Percentiles rank a stretch among this genome's conserved stretches.
Evolutionary conservation across 1,140 invertebrate species (phyloP).

Genomic region (Anthonomus grandis): DNA sequence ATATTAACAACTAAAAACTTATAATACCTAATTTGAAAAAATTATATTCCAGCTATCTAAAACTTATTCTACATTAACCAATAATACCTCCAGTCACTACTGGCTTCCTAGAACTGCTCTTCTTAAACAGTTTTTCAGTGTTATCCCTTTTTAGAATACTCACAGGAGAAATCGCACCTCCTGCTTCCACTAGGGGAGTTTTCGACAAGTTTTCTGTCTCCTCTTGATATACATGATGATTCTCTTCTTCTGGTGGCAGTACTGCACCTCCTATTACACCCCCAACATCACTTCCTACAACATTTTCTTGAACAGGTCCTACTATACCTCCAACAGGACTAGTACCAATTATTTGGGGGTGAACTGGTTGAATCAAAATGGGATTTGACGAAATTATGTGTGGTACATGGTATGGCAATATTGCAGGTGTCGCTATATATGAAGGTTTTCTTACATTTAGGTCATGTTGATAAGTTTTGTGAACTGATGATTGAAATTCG

Average conservation of each 20-base stretch:
- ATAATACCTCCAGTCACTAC: constrained; percentile 6
- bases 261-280: neutral
- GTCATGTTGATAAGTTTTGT: constrained; percentile 15
- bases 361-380: constrained; percentile 4
- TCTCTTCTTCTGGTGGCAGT: constrained; percentile 11
- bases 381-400: neutral
- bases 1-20: too few species aligned
- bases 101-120: constrained; percentile 3
- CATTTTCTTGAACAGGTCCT: too few species aligned
- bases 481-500: constrained; percentile 6
- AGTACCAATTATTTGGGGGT: too few species aligned
- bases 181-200: neutral
- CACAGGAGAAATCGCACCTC: neutral
- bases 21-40: too few species aligned
- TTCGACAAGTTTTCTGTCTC: constrained; percentile 14
- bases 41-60: neutral
- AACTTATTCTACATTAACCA: neutral
- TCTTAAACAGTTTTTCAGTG: constrained; percentile 7
- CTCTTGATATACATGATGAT: constrained; percentile 9
- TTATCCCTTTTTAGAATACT: constrained; percentile 3
- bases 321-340: too few species aligned
- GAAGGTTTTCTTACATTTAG: constrained; percentile 8
- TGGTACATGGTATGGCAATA: neutral
- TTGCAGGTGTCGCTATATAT: neutral
- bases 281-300: neutral